Evolutionary conservation across 2,113 vertebrate species (phyloP).

Genomic region (Caretta caretta): DNA sequence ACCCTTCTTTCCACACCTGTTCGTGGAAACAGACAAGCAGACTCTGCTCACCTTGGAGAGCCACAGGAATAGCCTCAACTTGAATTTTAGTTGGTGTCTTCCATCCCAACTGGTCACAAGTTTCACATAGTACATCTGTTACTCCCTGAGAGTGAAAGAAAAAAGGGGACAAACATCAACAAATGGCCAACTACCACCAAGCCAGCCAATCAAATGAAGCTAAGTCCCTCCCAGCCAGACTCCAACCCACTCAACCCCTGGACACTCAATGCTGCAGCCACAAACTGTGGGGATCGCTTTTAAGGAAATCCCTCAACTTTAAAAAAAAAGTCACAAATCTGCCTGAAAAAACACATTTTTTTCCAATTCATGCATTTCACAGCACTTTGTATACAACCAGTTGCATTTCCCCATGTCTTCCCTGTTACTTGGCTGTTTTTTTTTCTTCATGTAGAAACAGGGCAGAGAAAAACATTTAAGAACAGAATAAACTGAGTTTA

Average conservation of each 20-base stretch:
- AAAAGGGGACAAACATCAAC: not conserved
- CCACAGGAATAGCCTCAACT: conserved; percentile 92
- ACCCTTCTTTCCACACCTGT: not conserved
- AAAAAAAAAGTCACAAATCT: no score
- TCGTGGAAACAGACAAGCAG: not conserved
- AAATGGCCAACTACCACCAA: not conserved
- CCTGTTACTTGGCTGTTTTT: not conserved
- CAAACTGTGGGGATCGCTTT: not conserved
- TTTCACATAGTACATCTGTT: conserved; percentile 95
- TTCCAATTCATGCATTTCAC: not conserved
- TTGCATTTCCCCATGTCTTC: not conserved
- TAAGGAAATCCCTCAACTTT: not conserved
- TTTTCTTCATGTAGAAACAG: not conserved
- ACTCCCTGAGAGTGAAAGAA: conserved; percentile 85
- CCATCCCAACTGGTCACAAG: conserved; percentile 97
- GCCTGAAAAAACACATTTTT: not conserved
- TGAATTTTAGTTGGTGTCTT: conserved; percentile 96
- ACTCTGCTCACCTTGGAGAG: conserved; percentile 87
- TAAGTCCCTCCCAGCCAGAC: not conserved
- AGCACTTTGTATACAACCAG: not conserved
- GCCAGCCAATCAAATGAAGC: rapidly evolving
- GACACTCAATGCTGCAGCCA: not conserved
- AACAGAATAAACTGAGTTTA: not conserved
- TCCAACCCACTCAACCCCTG: not conserved
- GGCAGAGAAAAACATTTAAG: not conserved